These are phyloP conservation scores for Drosophila auraria DNA, from an alignment of 1,140 invertebrate genomes.

Conservation along the genomic window DNA sequence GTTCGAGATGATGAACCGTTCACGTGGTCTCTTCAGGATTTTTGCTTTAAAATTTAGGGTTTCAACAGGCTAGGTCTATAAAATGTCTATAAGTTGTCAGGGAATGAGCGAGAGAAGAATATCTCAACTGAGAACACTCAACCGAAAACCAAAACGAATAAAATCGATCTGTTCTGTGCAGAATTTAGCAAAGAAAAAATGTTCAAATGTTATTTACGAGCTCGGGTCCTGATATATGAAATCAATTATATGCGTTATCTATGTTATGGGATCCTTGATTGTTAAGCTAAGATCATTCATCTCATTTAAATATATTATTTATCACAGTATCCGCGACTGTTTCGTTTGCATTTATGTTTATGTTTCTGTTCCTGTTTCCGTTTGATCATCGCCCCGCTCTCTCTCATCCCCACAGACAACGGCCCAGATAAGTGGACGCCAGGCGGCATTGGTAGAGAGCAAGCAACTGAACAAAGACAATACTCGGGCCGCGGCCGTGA, in stretches of 20 bases:
- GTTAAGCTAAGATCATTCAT: constrained; percentile 41
- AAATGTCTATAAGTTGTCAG: no score
- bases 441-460: constrained; percentile 66
- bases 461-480: constrained; percentile 82
- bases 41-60: no score
- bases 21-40: no score
- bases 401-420: constrained; percentile 77
- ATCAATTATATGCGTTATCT: neutral
- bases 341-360: constrained; percentile 53
- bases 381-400: constrained; percentile 65
- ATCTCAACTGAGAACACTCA: no score
- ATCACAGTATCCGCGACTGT: constrained; percentile 30
- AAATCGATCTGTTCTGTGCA: no score
- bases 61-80: no score
- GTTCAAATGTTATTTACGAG: neutral
- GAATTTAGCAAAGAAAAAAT: no score
- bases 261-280: neutral
- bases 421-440: constrained; percentile 85
- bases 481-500: constrained; percentile 66
- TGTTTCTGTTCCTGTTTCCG: constrained; percentile 52
- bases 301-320: constrained; percentile 42
- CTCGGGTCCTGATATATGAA: neutral
- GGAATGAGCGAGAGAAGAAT: no score
- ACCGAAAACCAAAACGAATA: no score
- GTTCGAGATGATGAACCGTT: no score